A percentile compares a stretch with the other conserved stretches of the same genome.
Conservation (phyloP, 2,797 vertebrate genomes). For the Hylomyscus alleni region DNA sequence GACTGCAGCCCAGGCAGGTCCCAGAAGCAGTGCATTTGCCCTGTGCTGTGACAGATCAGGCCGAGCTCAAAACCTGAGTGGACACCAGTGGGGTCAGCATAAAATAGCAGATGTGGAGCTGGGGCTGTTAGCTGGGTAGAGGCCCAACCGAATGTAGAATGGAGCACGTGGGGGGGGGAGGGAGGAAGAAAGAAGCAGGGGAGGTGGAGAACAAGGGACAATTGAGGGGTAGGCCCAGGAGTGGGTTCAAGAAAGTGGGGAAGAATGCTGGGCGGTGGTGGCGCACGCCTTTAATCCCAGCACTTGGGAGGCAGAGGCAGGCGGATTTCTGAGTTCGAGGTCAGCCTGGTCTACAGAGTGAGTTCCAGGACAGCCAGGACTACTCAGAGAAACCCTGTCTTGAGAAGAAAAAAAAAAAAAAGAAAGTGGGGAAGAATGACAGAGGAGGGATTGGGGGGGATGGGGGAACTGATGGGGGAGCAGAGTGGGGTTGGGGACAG, state of each 20-base stretch:
- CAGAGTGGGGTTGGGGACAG: background rate
- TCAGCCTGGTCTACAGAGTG: no score
- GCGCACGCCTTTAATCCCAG: no score
- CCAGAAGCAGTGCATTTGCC: constrained; percentile 92
- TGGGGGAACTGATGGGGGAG: no score
- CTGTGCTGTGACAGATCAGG: constrained; percentile 89
- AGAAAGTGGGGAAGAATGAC: background rate
- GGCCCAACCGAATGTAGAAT: background rate
- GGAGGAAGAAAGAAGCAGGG: background rate
- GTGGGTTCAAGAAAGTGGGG: background rate
- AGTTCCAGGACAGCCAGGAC: no score
- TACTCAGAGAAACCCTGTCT: no score
- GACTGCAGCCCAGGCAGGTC: constrained; percentile 92
- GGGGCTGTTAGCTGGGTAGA: background rate
- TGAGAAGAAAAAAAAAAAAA: no score
- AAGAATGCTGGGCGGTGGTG: no score
- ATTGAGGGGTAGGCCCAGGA: background rate
- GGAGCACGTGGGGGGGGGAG: accelerated
- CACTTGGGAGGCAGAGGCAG: no score
- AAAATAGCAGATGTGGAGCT: background rate
- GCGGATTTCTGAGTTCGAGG: no score
- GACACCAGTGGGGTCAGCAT: background rate
- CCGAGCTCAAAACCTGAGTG: constrained; percentile 56
- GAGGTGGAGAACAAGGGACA: background rate
- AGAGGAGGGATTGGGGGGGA: background rate